A percentile compares a stretch with the other conserved stretches of the same genome.
phyloP scores from a whole-genome alignment of 2,113 vertebrate species.

The Ciconia maguari region DNA sequence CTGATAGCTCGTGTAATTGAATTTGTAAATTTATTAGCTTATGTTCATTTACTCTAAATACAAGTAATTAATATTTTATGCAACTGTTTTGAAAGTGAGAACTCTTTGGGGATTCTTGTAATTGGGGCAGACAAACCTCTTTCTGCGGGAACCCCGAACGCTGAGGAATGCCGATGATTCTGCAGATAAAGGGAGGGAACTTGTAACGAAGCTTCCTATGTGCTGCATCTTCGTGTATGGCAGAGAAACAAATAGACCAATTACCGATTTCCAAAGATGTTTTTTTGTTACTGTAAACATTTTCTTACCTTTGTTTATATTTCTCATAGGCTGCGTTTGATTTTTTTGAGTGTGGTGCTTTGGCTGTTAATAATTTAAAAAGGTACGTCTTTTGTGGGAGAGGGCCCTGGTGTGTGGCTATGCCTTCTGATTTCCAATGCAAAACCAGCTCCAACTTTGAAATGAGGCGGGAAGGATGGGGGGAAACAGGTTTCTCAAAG shows the following conservation, averaged over 20 bases:
- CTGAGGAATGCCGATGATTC: neutral
- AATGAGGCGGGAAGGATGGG: neutral
- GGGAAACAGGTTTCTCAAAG: neutral
- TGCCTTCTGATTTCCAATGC: neutral
- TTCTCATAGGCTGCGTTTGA: neutral
- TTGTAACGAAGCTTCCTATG: neutral
- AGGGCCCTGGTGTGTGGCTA: neutral
- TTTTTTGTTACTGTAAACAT: neutral
- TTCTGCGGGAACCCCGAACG: neutral
- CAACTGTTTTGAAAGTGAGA: constrained; percentile 42
- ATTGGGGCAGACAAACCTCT: constrained; percentile 19
- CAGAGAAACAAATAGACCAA: neutral
- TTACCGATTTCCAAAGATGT: neutral
- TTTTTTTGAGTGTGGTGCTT: neutral
- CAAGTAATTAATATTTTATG: constrained; percentile 63
- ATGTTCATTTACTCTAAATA: constrained; percentile 56
- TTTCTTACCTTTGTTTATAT: neutral
- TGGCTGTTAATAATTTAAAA: neutral
- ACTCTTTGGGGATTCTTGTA: constrained; percentile 44
- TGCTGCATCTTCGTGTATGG: fast-evolving
- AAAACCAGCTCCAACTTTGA: neutral
- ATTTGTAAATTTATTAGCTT: constrained; percentile 64
- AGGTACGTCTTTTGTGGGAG: neutral
- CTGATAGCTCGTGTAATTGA: constrained; percentile 59
- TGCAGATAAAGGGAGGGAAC: neutral